Base-by-base conservation (phyloP, 2,113 vertebrate species). In the Leucoraja erinaceus region DNA sequence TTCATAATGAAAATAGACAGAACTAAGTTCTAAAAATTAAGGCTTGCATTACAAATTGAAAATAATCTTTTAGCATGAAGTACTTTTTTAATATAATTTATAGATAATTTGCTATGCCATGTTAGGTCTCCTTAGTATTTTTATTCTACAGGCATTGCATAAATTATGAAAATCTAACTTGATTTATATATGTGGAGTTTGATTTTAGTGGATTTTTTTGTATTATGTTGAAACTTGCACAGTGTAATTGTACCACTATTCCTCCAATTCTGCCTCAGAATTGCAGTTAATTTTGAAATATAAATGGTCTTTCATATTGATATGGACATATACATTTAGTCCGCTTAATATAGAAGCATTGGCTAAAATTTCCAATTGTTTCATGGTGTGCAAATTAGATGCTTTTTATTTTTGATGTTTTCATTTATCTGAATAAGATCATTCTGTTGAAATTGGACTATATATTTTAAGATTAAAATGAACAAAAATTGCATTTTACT, bases 351-450 rank as follows among this genome's bases (percentile, higher is more conserved):
- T 90, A 25, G 66, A 66, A 70, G 33, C 9, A 91, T 5, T 18
- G 56, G 66, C 20, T 20, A 16, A 47, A 91, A 11, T 72, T 18
- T 86, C 56, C 56, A 86, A n/a, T 86, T 86, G 56, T 31, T 63
- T 59, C 28, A 31, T 63, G 83, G 72, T 47, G 66, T 91, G 66
- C 31, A 91, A 22, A 72, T 91, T 91, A 28, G 66, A 72, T 91
- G 31, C 31, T 70, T 91, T 70, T 91, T 72, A 72, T 70, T 91
- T 68, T 72, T 91, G 66, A 47, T 91, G 33, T 91, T 72, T 90
- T 72, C 20, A 38, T 72, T 91, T 72, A 33, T 91, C 22, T 91
- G 20, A 91, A 38, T 68, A 33, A 91, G n/a, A 91, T 47, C 72
- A 47, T 68, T 68, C 8, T 72, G 31, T 31, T 91, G 38, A 70